Percentiles rank a stretch among this genome's conserved stretches.
phyloP scores from a whole-genome alignment of 35 echinoderm and acorn worm species.

The Apostichopus californicus region DNA sequence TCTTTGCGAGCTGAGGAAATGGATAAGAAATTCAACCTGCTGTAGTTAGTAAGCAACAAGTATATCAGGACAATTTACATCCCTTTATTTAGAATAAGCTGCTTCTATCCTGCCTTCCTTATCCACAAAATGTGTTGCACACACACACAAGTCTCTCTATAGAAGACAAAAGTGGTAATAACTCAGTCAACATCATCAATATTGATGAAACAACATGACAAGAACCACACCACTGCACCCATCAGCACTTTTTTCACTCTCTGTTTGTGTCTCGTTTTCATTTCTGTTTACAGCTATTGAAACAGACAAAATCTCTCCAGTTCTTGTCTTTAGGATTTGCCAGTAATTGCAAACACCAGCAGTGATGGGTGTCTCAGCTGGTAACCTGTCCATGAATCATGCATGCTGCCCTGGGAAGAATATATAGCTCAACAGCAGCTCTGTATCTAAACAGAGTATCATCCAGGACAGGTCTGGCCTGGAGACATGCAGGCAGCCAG shows the following conservation, averaged over 20 bases:
- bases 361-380: conserved; percentile 20
- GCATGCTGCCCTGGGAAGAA: not conserved
- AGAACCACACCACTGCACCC: not conserved
- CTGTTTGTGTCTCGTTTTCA: not conserved
- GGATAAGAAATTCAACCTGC: no score
- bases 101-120: no score
- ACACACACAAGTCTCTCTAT: no score
- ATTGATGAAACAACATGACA: not conserved
- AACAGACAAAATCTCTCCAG: not conserved
- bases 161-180: no score
- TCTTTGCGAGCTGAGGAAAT: no score
- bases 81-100: no score
- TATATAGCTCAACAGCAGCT: not conserved
- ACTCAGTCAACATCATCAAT: not conserved
- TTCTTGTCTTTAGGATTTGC: not conserved
- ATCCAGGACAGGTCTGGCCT: not conserved
- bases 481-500: no score
- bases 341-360: conserved; percentile 35
- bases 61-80: no score
- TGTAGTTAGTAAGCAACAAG: no score
- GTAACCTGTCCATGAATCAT: conserved; percentile 33
- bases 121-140: no score
- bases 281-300: not conserved
- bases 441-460: not conserved
- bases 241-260: not conserved